Percentiles rank a stretch among this genome's conserved stretches.
These are phyloP conservation scores for Apostichopus parvimensis DNA, from an alignment of 35 echinoderm and acorn worm genomes.

Conservation along the genomic window DNA sequence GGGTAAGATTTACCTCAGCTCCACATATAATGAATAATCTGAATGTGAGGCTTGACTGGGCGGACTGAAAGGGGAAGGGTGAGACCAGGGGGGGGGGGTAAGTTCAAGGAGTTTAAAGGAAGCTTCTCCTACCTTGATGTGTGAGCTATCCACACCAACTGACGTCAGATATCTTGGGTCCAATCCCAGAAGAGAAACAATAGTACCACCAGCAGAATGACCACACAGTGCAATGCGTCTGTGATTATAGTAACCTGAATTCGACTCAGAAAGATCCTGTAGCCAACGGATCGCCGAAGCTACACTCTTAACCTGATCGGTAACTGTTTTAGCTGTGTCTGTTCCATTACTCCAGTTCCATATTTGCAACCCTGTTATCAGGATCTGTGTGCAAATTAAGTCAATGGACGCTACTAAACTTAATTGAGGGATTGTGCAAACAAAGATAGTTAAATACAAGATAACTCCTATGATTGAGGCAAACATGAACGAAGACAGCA, in stretches of 20 bases:
- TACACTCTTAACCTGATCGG: background rate
- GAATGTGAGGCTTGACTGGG: background rate
- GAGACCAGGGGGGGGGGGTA: too few species aligned
- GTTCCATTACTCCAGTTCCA: background rate
- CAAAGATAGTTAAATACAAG: background rate
- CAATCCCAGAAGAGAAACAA: slow-evolving; percentile 22
- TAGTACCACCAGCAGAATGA: slow-evolving; percentile 38
- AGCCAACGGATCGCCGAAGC: slow-evolving; percentile 15
- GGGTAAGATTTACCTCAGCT: too few species aligned
- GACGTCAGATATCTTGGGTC: background rate
- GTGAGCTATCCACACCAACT: background rate
- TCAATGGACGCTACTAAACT: background rate
- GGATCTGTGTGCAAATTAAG: background rate
- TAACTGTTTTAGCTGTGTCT: background rate
- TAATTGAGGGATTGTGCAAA: background rate
- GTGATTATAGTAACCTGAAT: background rate
- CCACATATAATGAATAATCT: too few species aligned
- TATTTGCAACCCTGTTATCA: slow-evolving; percentile 5
- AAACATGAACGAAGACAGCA: background rate
- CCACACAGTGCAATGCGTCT: slow-evolving; percentile 16
- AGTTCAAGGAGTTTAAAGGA: background rate
- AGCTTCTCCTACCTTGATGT: slow-evolving; percentile 19
- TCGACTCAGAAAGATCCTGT: background rate
- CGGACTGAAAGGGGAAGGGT: background rate
- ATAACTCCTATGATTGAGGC: background rate